Percentiles rank a stretch among this genome's conserved stretches.
These are phyloP conservation scores for Euleptes europaea DNA, from an alignment of 2,113 vertebrate genomes.

Conservation along the genomic window DNA sequence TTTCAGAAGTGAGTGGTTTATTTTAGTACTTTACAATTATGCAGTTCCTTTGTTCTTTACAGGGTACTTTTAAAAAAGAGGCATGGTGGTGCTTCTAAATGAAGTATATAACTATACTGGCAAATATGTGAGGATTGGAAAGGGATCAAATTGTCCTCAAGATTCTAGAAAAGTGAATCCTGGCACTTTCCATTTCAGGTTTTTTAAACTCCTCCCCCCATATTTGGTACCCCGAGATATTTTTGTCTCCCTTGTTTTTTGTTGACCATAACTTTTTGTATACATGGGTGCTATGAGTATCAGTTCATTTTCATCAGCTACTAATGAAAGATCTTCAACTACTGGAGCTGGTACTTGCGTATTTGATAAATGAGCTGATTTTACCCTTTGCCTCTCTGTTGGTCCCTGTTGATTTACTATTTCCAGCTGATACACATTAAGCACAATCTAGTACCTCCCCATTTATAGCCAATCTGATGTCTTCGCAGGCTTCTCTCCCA, in stretches of 20 bases:
- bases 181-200: neutral
- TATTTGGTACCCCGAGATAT: no score
- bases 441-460: slow-evolving; percentile 26
- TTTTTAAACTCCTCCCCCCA: neutral
- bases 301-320: neutral
- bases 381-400: neutral
- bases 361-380: slow-evolving; percentile 3
- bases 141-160: neutral
- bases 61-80: no score
- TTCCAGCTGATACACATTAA: slow-evolving; percentile 15
- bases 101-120: no score
- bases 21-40: no score
- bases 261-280: neutral
- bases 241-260: no score
- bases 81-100: no score
- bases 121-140: neutral
- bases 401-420: neutral
- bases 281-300: no score
- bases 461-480: neutral
- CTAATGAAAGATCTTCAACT: neutral
- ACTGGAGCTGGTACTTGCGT: neutral
- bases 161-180: neutral
- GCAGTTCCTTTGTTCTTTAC: no score
- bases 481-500: neutral
- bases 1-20: no score